Evolutionary conservation across 2,797 vertebrate species (phyloP).

Genomic region (Thalassophryne amazonica): DNA sequence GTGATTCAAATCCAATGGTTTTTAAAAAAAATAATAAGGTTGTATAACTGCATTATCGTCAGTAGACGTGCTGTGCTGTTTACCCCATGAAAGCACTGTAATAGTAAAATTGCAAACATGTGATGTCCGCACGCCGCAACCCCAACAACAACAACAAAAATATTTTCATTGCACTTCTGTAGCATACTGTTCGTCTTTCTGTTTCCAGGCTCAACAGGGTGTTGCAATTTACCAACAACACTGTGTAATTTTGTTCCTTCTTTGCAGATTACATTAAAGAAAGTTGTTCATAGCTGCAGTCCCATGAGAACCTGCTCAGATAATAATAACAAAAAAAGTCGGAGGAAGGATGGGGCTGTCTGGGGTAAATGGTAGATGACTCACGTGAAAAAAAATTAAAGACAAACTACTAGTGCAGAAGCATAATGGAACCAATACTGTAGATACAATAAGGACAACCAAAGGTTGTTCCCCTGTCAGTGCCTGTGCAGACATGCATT

Average conservation of each 20-base stretch:
- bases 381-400: conserved; percentile 22
- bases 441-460: conserved; percentile 29
- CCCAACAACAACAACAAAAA: not conserved
- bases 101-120: conserved; percentile 4
- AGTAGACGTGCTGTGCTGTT: conserved; percentile 5
- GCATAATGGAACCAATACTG: conserved; percentile 11
- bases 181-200: conserved; percentile 5
- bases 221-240: conserved; percentile 10
- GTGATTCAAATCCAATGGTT: too few relatives aligned
- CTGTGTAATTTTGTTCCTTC: conserved; percentile 31
- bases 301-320: conserved; percentile 28
- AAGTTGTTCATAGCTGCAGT: conserved; percentile 6
- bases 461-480: too few relatives aligned
- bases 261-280: conserved; percentile 11
- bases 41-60: not conserved
- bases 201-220: conserved; percentile 12
- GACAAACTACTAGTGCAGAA: conserved; percentile 9
- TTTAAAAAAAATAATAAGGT: too few relatives aligned
- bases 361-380: conserved; percentile 32
- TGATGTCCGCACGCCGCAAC: too few relatives aligned
- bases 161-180: not conserved
- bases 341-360: conserved; percentile 19
- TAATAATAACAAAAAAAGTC: conserved; percentile 16
- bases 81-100: not conserved
- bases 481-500: too few relatives aligned